Percentiles rank a stretch among this genome's conserved stretches.
Conservation (phyloP, 2,113 vertebrate species). For the Percopsis transmontana region DNA sequence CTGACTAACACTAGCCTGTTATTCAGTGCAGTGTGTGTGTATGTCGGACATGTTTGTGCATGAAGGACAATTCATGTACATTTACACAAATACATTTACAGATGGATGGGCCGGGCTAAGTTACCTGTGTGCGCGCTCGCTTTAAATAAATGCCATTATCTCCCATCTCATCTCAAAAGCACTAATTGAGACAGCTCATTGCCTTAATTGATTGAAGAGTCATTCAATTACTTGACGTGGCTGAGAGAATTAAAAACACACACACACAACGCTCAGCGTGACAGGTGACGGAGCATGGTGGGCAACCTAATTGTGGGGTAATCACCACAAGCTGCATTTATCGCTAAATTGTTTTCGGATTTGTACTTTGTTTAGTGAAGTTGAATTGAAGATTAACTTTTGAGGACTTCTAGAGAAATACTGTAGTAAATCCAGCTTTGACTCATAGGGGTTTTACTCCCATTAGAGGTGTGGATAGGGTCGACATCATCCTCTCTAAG, state of each 20-base stretch:
- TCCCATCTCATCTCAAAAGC: conserved; percentile 56
- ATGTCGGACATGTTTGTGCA: background rate
- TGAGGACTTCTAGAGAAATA: background rate
- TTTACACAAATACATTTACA: no score
- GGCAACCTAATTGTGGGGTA: conserved; percentile 66
- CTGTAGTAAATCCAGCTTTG: background rate
- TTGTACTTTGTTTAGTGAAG: conserved; percentile 8
- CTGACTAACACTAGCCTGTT: no score
- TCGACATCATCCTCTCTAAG: background rate
- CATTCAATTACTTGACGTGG: conserved; percentile 69
- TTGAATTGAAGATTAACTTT: conserved; percentile 5
- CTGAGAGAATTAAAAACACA: conserved; percentile 27
- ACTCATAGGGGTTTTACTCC: background rate
- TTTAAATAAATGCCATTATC: conserved; percentile 57
- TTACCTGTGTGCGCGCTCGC: background rate
- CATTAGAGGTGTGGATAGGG: background rate
- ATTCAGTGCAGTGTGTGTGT: background rate
- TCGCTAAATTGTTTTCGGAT: conserved; percentile 15
- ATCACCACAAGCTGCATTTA: conserved; percentile 50
- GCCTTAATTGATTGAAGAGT: conserved; percentile 74
- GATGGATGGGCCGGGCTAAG: background rate
- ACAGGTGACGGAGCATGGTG: conserved; percentile 66
- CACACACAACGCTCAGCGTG: conserved; percentile 49
- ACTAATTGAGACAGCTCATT: conserved; percentile 65
- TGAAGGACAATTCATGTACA: background rate